Conservation (phyloP, 1,140 invertebrate species). For the Leptinotarsa defecta region DNA sequence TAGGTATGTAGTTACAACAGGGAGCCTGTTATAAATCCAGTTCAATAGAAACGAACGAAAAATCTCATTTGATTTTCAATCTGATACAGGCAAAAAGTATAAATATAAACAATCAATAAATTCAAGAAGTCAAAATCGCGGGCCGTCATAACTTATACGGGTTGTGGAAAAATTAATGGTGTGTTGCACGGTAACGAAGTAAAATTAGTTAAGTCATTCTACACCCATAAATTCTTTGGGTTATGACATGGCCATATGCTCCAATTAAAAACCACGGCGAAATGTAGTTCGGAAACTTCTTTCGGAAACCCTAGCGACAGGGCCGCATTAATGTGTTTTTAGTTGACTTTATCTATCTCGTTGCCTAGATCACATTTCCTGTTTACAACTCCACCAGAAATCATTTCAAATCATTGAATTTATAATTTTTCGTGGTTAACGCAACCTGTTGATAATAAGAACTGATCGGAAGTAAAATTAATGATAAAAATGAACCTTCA, state of each 20-base stretch:
- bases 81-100: constrained; percentile 4
- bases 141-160: constrained; percentile 22
- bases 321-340: neutral
- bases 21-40: neutral
- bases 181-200: constrained; percentile 37
- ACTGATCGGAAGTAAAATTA: no score
- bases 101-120: constrained; percentile 25
- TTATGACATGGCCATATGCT: constrained; percentile 44
- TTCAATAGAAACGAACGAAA: neutral
- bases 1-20: neutral
- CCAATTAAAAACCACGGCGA: constrained; percentile 42
- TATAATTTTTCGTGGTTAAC: no score
- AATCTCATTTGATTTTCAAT: constrained; percentile 2
- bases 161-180: constrained; percentile 39
- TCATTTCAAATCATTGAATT: no score
- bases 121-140: constrained; percentile 24
- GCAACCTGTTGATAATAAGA: no score
- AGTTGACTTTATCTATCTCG: no score
- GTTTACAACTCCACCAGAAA: no score
- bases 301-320: neutral
- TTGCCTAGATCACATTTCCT: no score
- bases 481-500: no score
- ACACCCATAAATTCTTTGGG: constrained; percentile 41
- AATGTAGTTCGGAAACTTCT: constrained; percentile 29
- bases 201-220: constrained; percentile 45